Base-by-base conservation (phyloP, 2,113 vertebrate genomes). In the Piaya cayana region DNA sequence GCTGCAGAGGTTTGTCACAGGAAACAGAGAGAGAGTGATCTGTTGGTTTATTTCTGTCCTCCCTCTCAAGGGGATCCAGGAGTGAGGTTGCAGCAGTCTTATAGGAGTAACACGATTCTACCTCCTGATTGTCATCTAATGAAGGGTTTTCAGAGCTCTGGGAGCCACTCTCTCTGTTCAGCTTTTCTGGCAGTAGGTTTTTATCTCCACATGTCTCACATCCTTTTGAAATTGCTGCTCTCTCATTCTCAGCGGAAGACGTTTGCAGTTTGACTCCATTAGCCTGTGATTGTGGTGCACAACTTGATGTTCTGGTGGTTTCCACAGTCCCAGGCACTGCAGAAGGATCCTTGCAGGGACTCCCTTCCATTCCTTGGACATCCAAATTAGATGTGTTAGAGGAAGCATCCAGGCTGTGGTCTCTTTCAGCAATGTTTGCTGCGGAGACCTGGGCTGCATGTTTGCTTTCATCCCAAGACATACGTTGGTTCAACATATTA, bases 81-180 rank as follows among this genome's bases (percentile, higher is more conserved):
- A 94, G 96, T 7, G 97, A 97, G 60, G 97, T 97, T 0, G 59
- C 96, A 63, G 97, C 96, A 32, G 97, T 97, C 84, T 96, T 95
- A 82, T 98, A 98, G 60, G 97, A 97, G 85, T 95, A 96, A 96
- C 97, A 98, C 25, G 98, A 96, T 77, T 97, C 97, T 64, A 97
- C 80, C 52, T 98, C 96, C 0, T 98, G 90, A 68, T 92, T 97
- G 71, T 98, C 96, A 87, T 97, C 96, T 80, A 91, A 80, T 9
- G 6, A 93, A 79, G 84, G 62, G 32, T 72, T 95, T 68, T 93
- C 93, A 68, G 70, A 76, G 58, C 67, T 90, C 71, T 94, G 95
- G 39, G 47, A 85, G 55, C 17, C 30, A 55, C 49, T 65, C 14
- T 81, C 75, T 67, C 32, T 56, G 42, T 65, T 80, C 59, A 85